Evolutionary conservation across 2,888 invertebrate genomes (phyloP), one percentile per base, ranked within the genome.

Genomic region (Athrips mouffetella): DNA sequence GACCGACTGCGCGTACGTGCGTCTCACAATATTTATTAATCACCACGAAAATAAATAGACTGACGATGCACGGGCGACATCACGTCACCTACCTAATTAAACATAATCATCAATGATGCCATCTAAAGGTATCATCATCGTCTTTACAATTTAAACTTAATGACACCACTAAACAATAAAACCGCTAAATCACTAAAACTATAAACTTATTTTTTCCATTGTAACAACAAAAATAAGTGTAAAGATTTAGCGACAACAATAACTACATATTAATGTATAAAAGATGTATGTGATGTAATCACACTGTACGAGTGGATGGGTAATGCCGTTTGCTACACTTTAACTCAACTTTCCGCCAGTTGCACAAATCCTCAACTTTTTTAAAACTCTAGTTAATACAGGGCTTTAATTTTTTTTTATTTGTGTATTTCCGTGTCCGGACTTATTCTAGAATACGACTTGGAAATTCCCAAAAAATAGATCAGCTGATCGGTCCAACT

Each of bases 1-100:
- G 63, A 61, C 64, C 65, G 73, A 65, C 74, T 62, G 60, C 72
- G 65, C 77, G 70, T 71, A 71, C 75, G 82, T 83, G 84, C 81
- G 77, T 82, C 80, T 83, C 84, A 81, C 83, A 82, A 80, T 82
- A 79, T 81, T 81, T 76, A 79, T 77, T 78, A 72, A 80, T 77
- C 78, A 80, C 75, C 72, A 73, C 69, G 67, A 74, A 77, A 81
- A 84, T 83, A 82, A 84, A 84, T 80, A 83, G 78, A 81, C 60
- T 63, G 76, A 74, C 69, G 75, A 74, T 75, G 75, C 70, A 67
- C 69, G 65, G 63, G 62, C 74, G 67, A 65, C 68, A 60, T 66
- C 54, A 66, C 65, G 70, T n/a, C n/a, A n/a, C n/a, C n/a, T 74
- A 77, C 69, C 80, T 77, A 67, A 72, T 67, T 67, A 60, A 58